Conservation (phyloP, 2,113 vertebrate genomes). For the Brachyistius frenatus region DNA sequence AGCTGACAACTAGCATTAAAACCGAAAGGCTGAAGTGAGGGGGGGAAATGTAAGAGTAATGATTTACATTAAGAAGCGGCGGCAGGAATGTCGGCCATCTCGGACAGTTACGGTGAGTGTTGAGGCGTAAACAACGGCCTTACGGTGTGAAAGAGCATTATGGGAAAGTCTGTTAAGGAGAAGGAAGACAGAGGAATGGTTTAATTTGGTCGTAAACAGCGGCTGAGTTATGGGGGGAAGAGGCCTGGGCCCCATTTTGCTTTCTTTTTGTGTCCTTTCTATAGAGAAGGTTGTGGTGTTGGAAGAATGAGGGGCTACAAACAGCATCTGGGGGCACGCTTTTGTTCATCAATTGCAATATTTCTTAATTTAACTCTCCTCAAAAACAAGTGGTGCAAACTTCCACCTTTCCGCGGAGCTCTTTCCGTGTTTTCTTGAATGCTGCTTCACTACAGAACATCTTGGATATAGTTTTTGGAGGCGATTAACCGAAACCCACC, state of each 20-base stretch:
- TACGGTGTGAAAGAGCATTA: conserved; percentile 20
- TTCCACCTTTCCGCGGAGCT: no score
- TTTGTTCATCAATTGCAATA: background rate
- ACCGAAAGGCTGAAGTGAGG: background rate
- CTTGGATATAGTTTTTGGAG: no score
- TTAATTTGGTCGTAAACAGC: conserved; percentile 60
- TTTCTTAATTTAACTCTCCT: background rate
- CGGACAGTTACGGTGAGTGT: conserved; percentile 1
- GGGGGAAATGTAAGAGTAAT: background rate
- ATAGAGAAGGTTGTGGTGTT: background rate
- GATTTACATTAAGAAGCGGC: conserved; percentile 26
- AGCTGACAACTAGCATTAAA: background rate
- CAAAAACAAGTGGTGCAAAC: no score
- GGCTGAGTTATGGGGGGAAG: conserved; percentile 51
- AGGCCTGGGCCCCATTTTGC: conserved; percentile 22
- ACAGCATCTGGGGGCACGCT: background rate
- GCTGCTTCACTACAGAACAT: no score
- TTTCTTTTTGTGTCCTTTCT: conserved; percentile 21
- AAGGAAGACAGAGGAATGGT: conserved; percentile 15
- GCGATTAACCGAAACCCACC: background rate
- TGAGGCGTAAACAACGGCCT: conserved; percentile 47
- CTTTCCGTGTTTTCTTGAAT: no score
- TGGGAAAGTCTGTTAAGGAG: conserved; percentile 53
- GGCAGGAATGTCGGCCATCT: conserved; percentile 21
- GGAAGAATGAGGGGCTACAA: background rate